A percentile compares a stretch with the other conserved stretches of the same genome.
Evolutionary conservation across 2,888 invertebrate species (phyloP).

Genomic region (Andrena dorsata): DNA sequence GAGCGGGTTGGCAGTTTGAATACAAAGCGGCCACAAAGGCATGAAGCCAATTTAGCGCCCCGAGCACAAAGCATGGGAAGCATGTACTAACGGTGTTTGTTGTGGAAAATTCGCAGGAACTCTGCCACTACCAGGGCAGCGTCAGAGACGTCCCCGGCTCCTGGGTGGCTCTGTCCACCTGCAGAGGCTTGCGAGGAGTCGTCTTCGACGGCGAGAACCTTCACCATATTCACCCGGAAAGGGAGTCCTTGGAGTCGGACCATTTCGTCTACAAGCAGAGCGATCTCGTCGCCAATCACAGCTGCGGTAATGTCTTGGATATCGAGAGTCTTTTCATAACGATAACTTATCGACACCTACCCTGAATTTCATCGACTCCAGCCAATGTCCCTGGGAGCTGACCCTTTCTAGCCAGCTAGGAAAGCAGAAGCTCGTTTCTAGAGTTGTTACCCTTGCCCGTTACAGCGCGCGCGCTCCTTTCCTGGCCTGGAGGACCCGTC

Average conservation of each 20-base stretch:
- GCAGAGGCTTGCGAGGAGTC: conserved; percentile 91
- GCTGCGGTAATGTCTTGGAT: conserved; percentile 86
- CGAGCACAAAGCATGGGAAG: too few species aligned
- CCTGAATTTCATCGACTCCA: not conserved
- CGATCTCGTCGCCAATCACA: conserved; percentile 87
- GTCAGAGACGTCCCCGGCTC: conserved; percentile 90
- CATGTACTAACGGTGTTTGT: not conserved
- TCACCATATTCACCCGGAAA: conserved; percentile 89
- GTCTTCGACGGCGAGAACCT: conserved; percentile 92
- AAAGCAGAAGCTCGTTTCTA: not conserved
- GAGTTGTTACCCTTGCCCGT: conserved; percentile 39
- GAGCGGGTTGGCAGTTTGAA: too few species aligned
- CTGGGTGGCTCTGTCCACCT: conserved; percentile 94
- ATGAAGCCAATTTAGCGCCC: too few species aligned
- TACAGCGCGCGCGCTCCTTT: conserved; percentile 51
- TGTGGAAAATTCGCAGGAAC: conserved; percentile 86
- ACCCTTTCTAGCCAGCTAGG: conserved; percentile 17
- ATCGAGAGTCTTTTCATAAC: not conserved
- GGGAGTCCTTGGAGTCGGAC: conserved; percentile 85
- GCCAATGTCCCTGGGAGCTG: not conserved
- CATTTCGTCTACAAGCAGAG: conserved; percentile 90
- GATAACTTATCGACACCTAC: not conserved
- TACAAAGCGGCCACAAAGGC: too few species aligned
- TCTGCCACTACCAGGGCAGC: conserved; percentile 92
- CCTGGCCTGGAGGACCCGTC: conserved; percentile 43